Conservation (phyloP, 2,113 vertebrate species). For the Crotalus tigris region DNA sequence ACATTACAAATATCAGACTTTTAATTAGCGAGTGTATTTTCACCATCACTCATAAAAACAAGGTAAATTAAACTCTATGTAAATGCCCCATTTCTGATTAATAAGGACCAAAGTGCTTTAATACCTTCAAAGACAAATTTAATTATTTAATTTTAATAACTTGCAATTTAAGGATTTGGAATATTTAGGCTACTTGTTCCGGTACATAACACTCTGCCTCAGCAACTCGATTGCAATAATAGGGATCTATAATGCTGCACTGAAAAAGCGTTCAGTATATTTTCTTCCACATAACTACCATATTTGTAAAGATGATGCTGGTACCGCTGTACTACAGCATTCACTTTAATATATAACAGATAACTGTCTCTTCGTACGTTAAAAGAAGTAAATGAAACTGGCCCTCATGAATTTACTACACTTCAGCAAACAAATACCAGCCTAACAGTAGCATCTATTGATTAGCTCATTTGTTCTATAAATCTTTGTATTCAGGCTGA, state of each 20-base stretch:
- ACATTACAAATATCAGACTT: not conserved
- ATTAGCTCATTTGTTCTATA: slow-evolving; percentile 43
- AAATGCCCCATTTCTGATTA: slow-evolving; percentile 7
- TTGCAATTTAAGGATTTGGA: not conserved
- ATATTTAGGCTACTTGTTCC: not conserved
- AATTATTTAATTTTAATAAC: not conserved
- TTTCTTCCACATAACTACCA: not conserved
- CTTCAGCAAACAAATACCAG: slow-evolving; percentile 61
- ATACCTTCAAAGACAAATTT: not conserved
- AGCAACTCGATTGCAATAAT: not conserved
- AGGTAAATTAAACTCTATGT: not conserved
- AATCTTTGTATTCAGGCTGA: not conserved
- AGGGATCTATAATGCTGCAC: not conserved
- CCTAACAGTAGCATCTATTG: slow-evolving; percentile 47
- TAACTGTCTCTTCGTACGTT: slow-evolving; percentile 56
- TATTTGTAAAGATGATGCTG: not conserved
- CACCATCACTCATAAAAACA: not conserved
- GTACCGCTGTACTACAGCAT: not conserved
- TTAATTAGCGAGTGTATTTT: not conserved
- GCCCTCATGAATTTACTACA: slow-evolving; percentile 59
- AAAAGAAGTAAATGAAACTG: slow-evolving; percentile 57
- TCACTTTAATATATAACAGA: not conserved
- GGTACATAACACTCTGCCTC: not conserved
- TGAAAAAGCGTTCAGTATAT: not conserved
- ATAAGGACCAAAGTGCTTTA: not conserved